Percentiles rank a stretch among this genome's conserved stretches.
Evolutionary conservation across 2,113 vertebrate genomes (phyloP).

Genomic region (Oreochromis spilurus): DNA sequence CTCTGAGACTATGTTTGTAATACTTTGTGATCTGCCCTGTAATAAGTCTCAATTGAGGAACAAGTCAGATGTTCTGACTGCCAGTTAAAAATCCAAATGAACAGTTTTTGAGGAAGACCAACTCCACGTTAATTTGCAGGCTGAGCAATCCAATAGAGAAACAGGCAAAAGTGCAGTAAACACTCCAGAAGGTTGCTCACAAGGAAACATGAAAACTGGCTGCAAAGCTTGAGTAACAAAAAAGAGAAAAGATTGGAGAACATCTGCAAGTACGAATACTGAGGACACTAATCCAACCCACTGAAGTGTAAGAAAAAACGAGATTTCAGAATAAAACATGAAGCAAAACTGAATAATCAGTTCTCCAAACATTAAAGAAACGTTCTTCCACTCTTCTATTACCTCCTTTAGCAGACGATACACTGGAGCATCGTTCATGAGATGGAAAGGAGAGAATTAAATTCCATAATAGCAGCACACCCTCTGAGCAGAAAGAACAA

Average conservation of each 20-base stretch:
- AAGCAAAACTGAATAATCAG: background rate
- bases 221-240: background rate
- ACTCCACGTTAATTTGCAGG: background rate
- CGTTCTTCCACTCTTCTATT: fast-evolving
- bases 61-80: fast-evolving
- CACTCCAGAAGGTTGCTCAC: background rate
- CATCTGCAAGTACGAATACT: background rate
- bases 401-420: background rate
- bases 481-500: background rate
- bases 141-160: background rate
- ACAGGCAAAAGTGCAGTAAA: background rate
- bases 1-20: background rate
- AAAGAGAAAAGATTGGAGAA: fast-evolving
- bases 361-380: background rate
- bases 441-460: background rate
- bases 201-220: background rate
- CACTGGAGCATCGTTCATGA: background rate
- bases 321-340: background rate
- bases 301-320: fast-evolving
- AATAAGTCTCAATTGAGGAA: background rate
- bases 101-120: background rate
- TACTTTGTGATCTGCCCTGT: background rate
- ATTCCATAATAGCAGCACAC: background rate
- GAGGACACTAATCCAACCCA: background rate
- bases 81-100: background rate